phyloP scores from a whole-genome alignment of 2,113 vertebrate genomes.

The Balaenoptera acutorostrata region DNA sequence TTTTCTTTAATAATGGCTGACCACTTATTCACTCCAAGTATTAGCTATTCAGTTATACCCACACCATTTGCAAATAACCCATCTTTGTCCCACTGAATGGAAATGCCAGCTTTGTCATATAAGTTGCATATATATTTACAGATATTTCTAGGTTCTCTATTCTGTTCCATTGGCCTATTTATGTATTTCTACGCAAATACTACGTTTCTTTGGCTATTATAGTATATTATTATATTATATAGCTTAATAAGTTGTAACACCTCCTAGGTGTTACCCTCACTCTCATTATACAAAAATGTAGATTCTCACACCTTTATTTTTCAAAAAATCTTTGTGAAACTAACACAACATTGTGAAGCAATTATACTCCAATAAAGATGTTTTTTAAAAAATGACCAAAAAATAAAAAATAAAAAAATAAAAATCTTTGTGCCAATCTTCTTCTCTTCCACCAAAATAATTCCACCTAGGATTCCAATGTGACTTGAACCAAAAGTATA shows the following conservation, averaged over 20 bases:
- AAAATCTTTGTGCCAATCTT: background rate
- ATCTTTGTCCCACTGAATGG: background rate
- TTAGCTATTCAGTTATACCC: background rate
- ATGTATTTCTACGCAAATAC: background rate
- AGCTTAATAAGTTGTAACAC: background rate
- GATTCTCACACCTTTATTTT: background rate
- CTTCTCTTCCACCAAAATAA: background rate
- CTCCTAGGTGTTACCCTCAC: background rate
- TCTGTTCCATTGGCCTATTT: background rate
- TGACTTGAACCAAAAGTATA: background rate
- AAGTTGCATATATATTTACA: background rate
- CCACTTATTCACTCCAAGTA: background rate
- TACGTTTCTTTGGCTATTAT: background rate
- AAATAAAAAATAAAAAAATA: too few species aligned
- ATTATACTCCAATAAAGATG: too few species aligned
- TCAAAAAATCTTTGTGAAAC: background rate
- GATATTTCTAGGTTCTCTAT: background rate
- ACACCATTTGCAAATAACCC: background rate
- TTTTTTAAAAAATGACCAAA: too few species aligned
- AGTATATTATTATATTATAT: background rate
- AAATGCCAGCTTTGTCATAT: background rate
- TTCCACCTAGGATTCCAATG: background rate
- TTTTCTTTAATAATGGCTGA: background rate
- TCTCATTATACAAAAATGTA: background rate
- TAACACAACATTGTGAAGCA: too few species aligned